Conservation (phyloP, 2,797 vertebrate species). For the Tragelaphus eurycerus region DNA sequence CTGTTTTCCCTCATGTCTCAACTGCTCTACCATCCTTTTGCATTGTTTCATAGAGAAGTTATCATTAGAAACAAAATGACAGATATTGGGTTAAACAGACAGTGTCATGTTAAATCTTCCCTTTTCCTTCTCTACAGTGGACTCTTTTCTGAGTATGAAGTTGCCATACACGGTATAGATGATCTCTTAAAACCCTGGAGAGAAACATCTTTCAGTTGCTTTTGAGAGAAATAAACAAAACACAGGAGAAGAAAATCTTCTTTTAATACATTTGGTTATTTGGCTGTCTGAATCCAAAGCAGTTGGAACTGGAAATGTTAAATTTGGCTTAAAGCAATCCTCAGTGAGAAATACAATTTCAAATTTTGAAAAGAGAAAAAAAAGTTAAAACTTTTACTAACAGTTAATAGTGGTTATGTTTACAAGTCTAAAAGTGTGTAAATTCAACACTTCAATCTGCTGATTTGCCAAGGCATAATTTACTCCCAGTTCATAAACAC, state of each 20-base stretch:
- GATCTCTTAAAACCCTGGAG: constrained; percentile 28
- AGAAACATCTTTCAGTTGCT: constrained; percentile 10
- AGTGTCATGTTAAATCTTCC: neutral
- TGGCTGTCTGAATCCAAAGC: constrained; percentile 39
- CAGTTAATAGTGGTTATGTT: constrained; percentile 60
- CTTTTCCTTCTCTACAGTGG: neutral
- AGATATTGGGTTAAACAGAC: neutral
- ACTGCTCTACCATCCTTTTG: neutral
- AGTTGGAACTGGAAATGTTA: constrained; percentile 56
- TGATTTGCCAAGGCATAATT: constrained; percentile 67
- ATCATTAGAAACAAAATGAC: neutral
- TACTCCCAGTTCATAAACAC: constrained; percentile 65
- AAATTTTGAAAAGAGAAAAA: constrained; percentile 31
- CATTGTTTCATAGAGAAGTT: neutral
- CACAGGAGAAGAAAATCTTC: constrained; percentile 18
- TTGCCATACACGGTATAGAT: neutral
- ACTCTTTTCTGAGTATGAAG: neutral
- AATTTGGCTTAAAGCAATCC: constrained; percentile 55
- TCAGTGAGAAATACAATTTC: constrained; percentile 37
- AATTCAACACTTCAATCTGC: constrained; percentile 44
- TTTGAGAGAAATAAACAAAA: constrained; percentile 25
- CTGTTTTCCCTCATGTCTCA: neutral
- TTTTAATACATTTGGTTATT: constrained; percentile 3
- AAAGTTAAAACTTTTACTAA: constrained; percentile 37
- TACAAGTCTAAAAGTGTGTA: constrained; percentile 34